phyloP scores from a whole-genome alignment of 92 coral and sea anemone species.

The Epizoanthus fatuus region DNA sequence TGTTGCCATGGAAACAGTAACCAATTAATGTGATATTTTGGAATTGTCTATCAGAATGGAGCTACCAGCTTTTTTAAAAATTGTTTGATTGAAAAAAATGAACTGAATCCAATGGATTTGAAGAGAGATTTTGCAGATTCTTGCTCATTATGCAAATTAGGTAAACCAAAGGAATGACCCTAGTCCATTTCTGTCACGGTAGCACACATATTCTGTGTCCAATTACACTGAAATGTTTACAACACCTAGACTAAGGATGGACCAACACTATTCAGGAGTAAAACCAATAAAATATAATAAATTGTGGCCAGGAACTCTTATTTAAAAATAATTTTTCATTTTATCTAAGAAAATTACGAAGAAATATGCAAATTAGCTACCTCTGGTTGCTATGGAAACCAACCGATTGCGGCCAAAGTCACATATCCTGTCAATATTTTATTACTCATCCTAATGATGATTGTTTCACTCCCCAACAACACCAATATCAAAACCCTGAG shows the following conservation, averaged over 20 bases:
- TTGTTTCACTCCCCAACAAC: too few relatives aligned
- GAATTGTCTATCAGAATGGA: conserved; percentile 1
- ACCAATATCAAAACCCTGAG: too few relatives aligned
- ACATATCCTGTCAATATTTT: background rate
- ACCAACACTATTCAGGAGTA: background rate
- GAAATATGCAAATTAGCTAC: conserved; percentile 11
- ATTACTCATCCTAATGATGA: background rate
- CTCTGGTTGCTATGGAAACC: background rate
- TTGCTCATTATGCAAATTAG: conserved; percentile 22
- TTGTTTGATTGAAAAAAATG: background rate
- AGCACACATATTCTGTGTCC: background rate
- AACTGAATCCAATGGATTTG: conserved; percentile 15
- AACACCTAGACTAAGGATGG: background rate
- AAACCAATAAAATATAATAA: background rate
- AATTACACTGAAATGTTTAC: background rate
- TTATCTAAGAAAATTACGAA: background rate
- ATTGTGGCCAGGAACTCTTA: background rate
- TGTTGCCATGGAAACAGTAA: conserved; percentile 1
- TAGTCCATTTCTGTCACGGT: background rate
- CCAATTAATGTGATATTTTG: background rate
- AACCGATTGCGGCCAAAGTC: background rate
- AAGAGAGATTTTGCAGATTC: conserved; percentile 11
- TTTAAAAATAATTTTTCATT: background rate
- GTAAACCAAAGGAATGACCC: conserved; percentile 8
- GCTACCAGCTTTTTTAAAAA: background rate